Conservation (phyloP, 2,888 invertebrate species). For the Dascillus cervinus region DNA sequence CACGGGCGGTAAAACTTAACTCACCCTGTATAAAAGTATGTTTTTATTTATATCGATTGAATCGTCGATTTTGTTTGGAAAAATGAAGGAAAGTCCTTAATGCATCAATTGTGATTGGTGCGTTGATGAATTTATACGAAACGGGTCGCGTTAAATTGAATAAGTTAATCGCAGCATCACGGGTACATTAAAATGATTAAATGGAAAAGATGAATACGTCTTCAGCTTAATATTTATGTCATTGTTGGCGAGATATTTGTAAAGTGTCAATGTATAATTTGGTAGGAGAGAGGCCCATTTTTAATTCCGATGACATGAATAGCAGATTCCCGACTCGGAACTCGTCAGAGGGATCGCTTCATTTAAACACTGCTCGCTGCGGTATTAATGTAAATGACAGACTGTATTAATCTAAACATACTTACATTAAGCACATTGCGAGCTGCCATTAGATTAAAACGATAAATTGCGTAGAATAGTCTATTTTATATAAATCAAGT, state of each 20-base stretch:
- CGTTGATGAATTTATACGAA: too few species aligned
- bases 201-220: slow-evolving; percentile 10
- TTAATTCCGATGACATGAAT: slow-evolving; percentile 41
- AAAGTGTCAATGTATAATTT: slow-evolving; percentile 42
- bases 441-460: slow-evolving; percentile 1
- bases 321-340: slow-evolving; percentile 33
- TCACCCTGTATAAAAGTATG: too few species aligned
- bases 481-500: too few species aligned
- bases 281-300: slow-evolving; percentile 39
- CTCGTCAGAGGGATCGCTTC: slow-evolving; percentile 36
- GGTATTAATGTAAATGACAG: slow-evolving; percentile 42
- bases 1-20: too few species aligned
- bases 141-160: too few species aligned
- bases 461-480: slow-evolving; percentile 4
- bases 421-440: slow-evolving; percentile 18
- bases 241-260: slow-evolving; percentile 35
- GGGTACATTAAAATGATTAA: slow-evolving; percentile 15
- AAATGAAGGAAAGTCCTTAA: too few species aligned
- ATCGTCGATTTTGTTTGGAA: too few species aligned
- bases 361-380: slow-evolving; percentile 35
- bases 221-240: slow-evolving; percentile 21
- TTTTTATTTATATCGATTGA: too few species aligned
- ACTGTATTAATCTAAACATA: slow-evolving; percentile 37
- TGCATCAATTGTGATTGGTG: slow-evolving; percentile 29
- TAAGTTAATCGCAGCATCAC: slow-evolving; percentile 26